Percentiles rank a stretch among this genome's conserved stretches.
These are phyloP conservation scores for Bergia sp. DNA, from an alignment of 92 coral and sea anemone species.

Conservation along the genomic window DNA sequence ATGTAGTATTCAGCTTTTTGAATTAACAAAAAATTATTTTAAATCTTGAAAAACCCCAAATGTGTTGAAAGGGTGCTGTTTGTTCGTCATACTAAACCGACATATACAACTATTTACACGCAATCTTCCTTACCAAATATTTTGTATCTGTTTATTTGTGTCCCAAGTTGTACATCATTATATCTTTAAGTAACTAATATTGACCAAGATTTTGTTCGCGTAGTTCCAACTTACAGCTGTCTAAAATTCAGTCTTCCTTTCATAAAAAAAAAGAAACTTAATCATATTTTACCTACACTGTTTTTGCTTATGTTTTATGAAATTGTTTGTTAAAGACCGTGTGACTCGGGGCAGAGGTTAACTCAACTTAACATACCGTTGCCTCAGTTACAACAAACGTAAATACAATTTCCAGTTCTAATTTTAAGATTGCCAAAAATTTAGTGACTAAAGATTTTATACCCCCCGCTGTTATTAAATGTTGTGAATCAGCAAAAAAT, in stretches of 20 bases:
- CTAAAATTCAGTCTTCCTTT: too few species aligned
- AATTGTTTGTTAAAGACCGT: conserved; percentile 2
- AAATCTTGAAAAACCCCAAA: not conserved
- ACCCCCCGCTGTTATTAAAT: too few species aligned
- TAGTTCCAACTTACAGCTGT: not conserved
- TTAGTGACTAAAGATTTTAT: too few species aligned
- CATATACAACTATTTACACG: too few species aligned
- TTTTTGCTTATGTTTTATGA: not conserved
- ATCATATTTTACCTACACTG: not conserved
- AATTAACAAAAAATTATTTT: too few species aligned
- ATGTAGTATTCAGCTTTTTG: not conserved
- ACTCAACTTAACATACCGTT: not conserved
- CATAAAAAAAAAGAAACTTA: not conserved
- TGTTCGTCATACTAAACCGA: not conserved
- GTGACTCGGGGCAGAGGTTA: conserved; percentile 25
- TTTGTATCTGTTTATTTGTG: too few species aligned
- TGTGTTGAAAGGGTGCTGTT: not conserved
- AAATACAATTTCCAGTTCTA: too few species aligned
- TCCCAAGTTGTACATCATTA: not conserved
- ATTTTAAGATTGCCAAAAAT: too few species aligned
- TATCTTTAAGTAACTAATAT: too few species aligned
- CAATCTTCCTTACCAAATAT: not conserved
- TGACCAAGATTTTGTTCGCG: not conserved
- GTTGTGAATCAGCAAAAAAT: too few species aligned
- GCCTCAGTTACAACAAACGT: not conserved